These are phyloP conservation scores for Aplidium turbinatum DNA, from an alignment of 23 tunicate species.

Conservation along the genomic window DNA sequence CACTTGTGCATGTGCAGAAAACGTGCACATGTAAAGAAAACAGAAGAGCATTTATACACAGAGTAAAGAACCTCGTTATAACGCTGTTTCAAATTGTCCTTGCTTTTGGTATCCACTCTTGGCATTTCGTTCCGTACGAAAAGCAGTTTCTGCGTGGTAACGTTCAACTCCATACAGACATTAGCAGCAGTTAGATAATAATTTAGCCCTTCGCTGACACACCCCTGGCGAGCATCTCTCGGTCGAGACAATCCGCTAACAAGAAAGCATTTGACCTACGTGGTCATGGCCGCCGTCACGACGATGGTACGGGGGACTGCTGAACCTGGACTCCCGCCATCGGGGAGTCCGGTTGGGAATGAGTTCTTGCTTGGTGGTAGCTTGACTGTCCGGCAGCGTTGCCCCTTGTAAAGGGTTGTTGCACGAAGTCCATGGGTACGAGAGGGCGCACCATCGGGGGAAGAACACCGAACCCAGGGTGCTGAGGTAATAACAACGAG, in stretches of 20 bases:
- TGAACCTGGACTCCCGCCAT: slow-evolving; percentile 87
- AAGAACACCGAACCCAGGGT: not conserved
- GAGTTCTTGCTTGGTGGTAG: slow-evolving; percentile 26
- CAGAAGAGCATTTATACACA: slow-evolving; percentile 27
- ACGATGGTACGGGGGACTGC: slow-evolving; percentile 90
- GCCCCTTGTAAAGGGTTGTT: slow-evolving; percentile 10
- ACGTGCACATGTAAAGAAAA: slow-evolving; percentile 21
- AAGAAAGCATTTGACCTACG: no score
- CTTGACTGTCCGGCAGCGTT: slow-evolving; percentile 9
- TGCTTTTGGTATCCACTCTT: no score
- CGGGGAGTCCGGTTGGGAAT: slow-evolving; percentile 90
- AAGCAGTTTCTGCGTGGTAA: no score
- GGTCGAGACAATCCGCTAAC: no score
- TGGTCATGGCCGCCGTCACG: slow-evolving; percentile 85
- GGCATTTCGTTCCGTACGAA: no score
- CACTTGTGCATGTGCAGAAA: slow-evolving; percentile 24
- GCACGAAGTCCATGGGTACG: slow-evolving; percentile 35
- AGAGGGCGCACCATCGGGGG: slow-evolving; percentile 14
- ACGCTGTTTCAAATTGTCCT: no score
- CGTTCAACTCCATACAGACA: no score
- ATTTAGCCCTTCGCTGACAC: no score
- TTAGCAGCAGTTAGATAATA: no score
- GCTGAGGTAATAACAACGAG: slow-evolving; percentile 35
- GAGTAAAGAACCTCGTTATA: not conserved
- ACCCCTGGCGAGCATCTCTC: no score